Evolutionary conservation across 2,113 vertebrate genomes (phyloP).

Genomic region (Scatophagus argus): DNA sequence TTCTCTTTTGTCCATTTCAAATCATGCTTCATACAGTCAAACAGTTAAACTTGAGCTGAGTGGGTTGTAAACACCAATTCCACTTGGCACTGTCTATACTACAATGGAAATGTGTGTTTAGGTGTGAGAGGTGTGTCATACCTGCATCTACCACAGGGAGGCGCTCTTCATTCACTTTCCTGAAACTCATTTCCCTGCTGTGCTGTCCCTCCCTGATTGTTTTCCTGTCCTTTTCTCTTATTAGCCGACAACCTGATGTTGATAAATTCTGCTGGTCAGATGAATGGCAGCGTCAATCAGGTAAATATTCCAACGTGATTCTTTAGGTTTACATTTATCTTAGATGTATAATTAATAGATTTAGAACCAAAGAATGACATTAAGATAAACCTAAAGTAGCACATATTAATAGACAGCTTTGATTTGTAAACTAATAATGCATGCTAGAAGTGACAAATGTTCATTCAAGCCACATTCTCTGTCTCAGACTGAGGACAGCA

Average conservation of each 20-base stretch:
- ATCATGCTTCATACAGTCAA: neutral
- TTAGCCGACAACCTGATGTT: slow-evolving; percentile 47
- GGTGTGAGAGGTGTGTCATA: neutral
- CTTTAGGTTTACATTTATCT: neutral
- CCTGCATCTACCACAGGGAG: slow-evolving; percentile 35
- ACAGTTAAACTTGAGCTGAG: neutral
- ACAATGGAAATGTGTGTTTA: neutral
- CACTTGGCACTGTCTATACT: neutral
- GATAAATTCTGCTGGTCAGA: slow-evolving; percentile 62
- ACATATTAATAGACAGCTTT: neutral
- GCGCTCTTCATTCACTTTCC: slow-evolving; percentile 34
- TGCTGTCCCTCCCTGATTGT: slow-evolving; percentile 19
- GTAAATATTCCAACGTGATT: slow-evolving; percentile 57
- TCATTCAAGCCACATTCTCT: neutral
- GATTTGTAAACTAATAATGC: neutral
- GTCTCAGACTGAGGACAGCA: slow-evolving; percentile 71
- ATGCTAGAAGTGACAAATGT: neutral
- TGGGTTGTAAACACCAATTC: neutral
- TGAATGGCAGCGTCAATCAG: slow-evolving; percentile 67
- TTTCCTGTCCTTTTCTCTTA: neutral
- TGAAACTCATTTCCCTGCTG: neutral
- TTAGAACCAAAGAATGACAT: neutral
- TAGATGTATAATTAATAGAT: neutral
- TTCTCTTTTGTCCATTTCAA: neutral
- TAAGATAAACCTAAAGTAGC: neutral